Evolutionary conservation across 2,113 vertebrate genomes (phyloP), one percentile per base, ranked within the genome.

Genomic region (Clarias gariepinus): DNA sequence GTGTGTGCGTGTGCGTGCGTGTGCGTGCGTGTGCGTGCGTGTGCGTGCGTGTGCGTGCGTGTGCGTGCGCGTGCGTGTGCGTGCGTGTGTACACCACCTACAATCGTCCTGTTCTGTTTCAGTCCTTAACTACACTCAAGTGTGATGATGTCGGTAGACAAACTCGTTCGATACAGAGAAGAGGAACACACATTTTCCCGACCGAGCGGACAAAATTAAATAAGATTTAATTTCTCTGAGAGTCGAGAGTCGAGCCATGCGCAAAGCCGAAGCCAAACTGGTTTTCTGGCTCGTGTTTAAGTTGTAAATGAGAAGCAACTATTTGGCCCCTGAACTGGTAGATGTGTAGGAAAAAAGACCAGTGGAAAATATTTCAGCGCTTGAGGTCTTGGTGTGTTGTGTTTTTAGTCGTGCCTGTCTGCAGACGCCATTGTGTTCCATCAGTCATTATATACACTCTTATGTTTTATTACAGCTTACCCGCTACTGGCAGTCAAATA

Each of bases 211-310:
- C 55, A 33, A 60, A 80, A 80, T 60, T 58, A 11, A 80, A 33
- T 80, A 41, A 19, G 41, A 68, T 82, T 8, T 80, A 13, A 4
- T 80, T 80, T 8, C 52, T 55, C 52, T 33, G 53, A 79, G 53
- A 80, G 55, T 7, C 18, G 57, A 81, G 55, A 57, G n/a, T 23
- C 16, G 2, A 57, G 55, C 55, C 55, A 41, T 8, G 58, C 0
- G 21, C 3, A 7, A 30, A 81, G 30, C 78, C 53, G 3, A 66
- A 84, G 86, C 77, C 88, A 88, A 63, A 83, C 52, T 61, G 79
- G 23, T 36, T 73, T 33, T 85, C 81, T 83, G 86, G 87, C 58
- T 89, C 64, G 81, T 33, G 61, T 85, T 83, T 58, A 36, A 18
- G 63, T 86, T 63, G 19, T 81, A 58, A 86, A n/a, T 69, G 63